Conservation (phyloP, 1,140 invertebrate species). For the Drosophila prosaltans region DNA sequence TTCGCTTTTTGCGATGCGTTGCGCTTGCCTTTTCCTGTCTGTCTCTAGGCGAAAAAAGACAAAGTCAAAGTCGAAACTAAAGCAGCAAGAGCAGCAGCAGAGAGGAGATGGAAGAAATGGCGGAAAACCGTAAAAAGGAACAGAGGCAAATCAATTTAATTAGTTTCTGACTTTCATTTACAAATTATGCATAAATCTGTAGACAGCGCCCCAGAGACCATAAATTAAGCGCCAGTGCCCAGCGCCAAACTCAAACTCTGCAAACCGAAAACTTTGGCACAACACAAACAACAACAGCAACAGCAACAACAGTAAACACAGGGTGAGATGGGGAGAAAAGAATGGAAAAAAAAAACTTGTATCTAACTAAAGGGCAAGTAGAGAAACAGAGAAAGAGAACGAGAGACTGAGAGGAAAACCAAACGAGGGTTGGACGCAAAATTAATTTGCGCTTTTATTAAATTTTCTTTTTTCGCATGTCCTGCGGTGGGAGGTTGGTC, state of each 20-base stretch:
- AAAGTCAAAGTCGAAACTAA: constrained; percentile 3
- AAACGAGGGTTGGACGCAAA: constrained; percentile 73
- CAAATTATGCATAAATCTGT: constrained; percentile 81
- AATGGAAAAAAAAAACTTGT: constrained; percentile 50
- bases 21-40: constrained; percentile 1
- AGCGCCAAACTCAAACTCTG: constrained; percentile 58
- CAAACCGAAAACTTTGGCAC: constrained; percentile 36
- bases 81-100: neutral
- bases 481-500: neutral
- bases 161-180: constrained; percentile 81
- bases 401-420: constrained; percentile 20
- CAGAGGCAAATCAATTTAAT: constrained; percentile 76
- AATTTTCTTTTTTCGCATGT: constrained; percentile 55
- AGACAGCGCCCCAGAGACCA: constrained; percentile 77
- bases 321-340: neutral
- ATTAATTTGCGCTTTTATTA: constrained; percentile 81
- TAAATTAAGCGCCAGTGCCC: constrained; percentile 72
- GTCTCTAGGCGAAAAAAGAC: constrained; percentile 1
- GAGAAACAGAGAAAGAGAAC: constrained; percentile 14
- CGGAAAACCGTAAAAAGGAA: constrained; percentile 14
- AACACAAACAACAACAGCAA: constrained; percentile 60
- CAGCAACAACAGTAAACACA: constrained; percentile 1
- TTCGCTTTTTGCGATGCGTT: constrained; percentile 3
- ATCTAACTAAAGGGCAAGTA: constrained; percentile 61
- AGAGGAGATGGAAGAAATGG: neutral